Conservation (phyloP, 1,140 invertebrate genomes). For the Penaeus japonicus region DNA sequence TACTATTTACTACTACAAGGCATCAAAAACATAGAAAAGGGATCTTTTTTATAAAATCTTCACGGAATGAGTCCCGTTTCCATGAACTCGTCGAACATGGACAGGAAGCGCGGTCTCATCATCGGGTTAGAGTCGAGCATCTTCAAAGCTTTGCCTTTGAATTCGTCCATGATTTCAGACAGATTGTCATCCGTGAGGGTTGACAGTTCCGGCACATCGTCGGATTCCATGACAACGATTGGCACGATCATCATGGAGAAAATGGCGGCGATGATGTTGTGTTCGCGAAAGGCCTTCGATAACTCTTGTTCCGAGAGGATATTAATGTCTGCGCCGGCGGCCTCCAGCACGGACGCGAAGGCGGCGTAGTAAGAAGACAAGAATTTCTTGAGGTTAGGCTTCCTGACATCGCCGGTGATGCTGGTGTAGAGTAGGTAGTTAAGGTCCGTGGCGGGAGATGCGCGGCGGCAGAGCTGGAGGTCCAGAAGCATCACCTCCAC, state of each 20-base stretch:
- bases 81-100: constrained; percentile 19
- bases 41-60: not conserved
- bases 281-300: constrained; percentile 7
- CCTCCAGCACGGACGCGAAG: not conserved
- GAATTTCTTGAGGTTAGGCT: not conserved
- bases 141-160: not conserved
- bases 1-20: too few species aligned
- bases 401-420: not conserved
- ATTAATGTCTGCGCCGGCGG: not conserved
- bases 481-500: constrained; percentile 23
- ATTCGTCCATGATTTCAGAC: not conserved
- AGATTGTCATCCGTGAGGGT: too few species aligned
- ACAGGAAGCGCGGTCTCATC: not conserved
- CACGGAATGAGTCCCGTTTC: constrained; percentile 3
- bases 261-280: constrained; percentile 10
- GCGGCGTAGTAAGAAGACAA: constrained; percentile 3
- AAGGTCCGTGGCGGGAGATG: constrained; percentile 13
- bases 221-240: not conserved
- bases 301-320: constrained; percentile 26
- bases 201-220: not conserved
- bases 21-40: too few species aligned
- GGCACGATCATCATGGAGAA: constrained; percentile 31
- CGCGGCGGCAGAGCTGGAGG: constrained; percentile 1
- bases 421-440: constrained; percentile 20
- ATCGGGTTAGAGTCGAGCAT: constrained; percentile 34